Percentiles rank a stretch among this genome's conserved stretches.
Conservation (phyloP, 2,888 invertebrate genomes). For the Metacarcinus magister region DNA sequence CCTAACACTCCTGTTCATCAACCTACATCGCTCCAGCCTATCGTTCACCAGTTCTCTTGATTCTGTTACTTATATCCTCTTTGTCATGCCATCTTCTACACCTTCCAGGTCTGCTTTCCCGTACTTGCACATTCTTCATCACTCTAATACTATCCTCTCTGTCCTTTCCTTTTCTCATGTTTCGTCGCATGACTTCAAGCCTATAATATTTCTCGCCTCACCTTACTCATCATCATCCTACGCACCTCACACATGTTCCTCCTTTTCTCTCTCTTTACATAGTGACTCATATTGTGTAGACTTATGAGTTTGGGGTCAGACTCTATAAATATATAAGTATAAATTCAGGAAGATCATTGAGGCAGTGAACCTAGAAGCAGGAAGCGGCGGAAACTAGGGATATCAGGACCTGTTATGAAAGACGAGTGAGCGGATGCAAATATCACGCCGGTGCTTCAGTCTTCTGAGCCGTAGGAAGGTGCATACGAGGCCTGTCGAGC, state of each 20-base stretch:
- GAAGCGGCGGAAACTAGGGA: not conserved
- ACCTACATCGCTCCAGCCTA: not conserved
- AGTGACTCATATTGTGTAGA: not conserved
- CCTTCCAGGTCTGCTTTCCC: not conserved
- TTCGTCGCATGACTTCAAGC: too few relatives aligned
- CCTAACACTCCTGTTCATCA: not conserved
- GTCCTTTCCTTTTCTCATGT: not conserved
- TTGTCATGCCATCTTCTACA: not conserved
- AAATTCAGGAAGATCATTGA: not conserved
- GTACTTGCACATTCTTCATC: not conserved
- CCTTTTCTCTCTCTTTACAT: too few relatives aligned
- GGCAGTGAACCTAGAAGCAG: not conserved
- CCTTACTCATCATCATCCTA: not conserved
- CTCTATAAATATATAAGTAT: not conserved
- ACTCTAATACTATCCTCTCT: not conserved
- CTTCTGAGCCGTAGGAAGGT: not conserved
- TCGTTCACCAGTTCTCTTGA: not conserved
- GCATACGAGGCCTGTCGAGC: not conserved
- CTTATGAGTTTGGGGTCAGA: not conserved
- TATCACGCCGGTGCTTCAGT: not conserved
- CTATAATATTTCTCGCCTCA: not conserved
- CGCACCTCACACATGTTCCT: not conserved
- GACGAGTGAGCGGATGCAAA: not conserved
- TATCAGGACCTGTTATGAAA: not conserved
- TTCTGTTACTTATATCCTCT: not conserved